Base-by-base conservation (phyloP, 2,888 invertebrate genomes). In the Drosophila engyochracea region DNA sequence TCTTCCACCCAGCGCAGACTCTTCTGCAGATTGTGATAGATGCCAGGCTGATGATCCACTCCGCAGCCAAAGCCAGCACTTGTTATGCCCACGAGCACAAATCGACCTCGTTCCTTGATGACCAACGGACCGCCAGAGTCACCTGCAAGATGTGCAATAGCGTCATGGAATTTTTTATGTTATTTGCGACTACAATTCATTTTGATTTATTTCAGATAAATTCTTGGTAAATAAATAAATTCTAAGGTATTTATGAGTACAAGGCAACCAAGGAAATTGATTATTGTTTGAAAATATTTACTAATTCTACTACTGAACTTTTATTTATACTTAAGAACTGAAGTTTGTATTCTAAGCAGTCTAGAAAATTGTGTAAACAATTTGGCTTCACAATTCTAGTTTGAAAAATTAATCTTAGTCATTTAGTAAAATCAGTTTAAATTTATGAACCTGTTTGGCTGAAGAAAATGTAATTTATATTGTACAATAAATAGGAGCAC, bases 21-120 rank as follows among this genome's bases (percentile, higher is more conserved):
- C 83, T 95, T 94, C 82, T 95, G 95, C 3, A 97, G 96, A 91
- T 96, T 96, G 92, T 97, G 97, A 93, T 97, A 97, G 84, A 97
- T 97, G 37, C 97, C 97, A 0, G 97, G 97, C 92, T 97, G 97
- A 89, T 96, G 96, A 90, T 97, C 96, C 19, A 97, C 96, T 0
- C 97, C 97, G 91, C 97, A 97, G 55, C 97, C 97, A 91, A 97
- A 97, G 9, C 97, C 97, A 0, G 97, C 97, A 33, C 97, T 97
- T 0, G 97, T 97, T 76, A 97, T 97, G 19, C 97, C 97, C 7
- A 96, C 96, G 16, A 97, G 93, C 67, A 96, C 96, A 95, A 96
- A 97, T 4, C 96, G 94, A 5, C 91, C 97, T 55, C 94, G 94
- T 81, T 96, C 95, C 59, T 95, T 93, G 0, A 97, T 95, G 80